Conservation (phyloP, 2,797 vertebrate species). For the Dendrocincla tyrannina region DNA sequence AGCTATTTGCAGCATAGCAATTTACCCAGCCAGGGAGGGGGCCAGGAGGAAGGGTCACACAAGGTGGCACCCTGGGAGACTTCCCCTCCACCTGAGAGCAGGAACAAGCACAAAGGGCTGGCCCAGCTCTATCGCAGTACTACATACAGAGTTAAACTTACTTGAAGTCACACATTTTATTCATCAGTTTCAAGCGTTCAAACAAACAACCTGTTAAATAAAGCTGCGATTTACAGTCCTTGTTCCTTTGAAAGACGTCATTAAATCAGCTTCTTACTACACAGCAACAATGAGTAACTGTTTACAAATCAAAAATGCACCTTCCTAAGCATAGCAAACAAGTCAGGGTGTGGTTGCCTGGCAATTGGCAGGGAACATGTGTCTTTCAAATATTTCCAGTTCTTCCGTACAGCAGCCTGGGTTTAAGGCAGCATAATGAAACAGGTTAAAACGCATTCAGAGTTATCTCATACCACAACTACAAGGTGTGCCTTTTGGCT, state of each 20-base stretch:
- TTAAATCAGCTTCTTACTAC: background rate
- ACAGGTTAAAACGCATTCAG: slow-evolving; percentile 43
- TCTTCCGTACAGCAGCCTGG: background rate
- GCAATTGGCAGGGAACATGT: background rate
- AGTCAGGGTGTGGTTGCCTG: background rate
- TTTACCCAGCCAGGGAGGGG: rapidly evolving
- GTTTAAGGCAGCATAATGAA: background rate
- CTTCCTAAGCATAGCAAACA: background rate
- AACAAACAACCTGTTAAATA: background rate
- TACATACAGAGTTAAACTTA: rapidly evolving
- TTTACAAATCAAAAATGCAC: slow-evolving; percentile 30
- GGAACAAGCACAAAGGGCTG: background rate
- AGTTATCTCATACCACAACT: slow-evolving; percentile 23
- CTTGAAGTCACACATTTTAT: background rate
- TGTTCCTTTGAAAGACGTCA: background rate
- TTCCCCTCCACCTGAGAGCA: background rate
- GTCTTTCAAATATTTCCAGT: slow-evolving; percentile 49
- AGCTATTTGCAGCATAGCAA: rapidly evolving
- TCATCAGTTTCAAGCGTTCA: background rate
- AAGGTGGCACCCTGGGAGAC: background rate
- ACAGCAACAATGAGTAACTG: slow-evolving; percentile 10
- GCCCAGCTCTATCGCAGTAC: background rate
- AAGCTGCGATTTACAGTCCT: background rate
- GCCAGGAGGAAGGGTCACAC: background rate
- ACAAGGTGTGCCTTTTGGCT: slow-evolving; percentile 26